Percentiles rank a stretch among this genome's conserved stretches.
These are phyloP conservation scores for Adineta ricciae DNA, from an alignment of 2,888 invertebrate genomes.

Conservation along the genomic window DNA sequence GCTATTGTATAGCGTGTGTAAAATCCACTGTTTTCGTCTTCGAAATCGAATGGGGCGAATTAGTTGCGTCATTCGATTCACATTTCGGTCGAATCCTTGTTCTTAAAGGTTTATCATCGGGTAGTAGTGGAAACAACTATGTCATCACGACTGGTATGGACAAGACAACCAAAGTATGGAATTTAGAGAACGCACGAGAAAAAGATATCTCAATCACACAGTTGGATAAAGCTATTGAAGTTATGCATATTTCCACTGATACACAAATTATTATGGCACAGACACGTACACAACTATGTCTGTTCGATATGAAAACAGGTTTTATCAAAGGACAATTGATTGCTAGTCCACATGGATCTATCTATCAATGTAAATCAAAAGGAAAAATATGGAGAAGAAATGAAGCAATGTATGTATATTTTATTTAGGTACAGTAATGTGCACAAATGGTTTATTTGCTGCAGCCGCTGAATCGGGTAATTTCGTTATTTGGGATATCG, in stretches of 20 bases:
- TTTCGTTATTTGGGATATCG: conserved; percentile 67
- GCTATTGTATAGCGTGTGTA: conserved; percentile 69
- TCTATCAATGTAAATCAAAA: conserved; percentile 16
- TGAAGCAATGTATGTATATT: too few relatives aligned
- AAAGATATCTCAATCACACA: conserved; percentile 88
- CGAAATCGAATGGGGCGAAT: conserved; percentile 65
- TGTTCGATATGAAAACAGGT: conserved; percentile 81
- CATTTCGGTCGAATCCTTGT: conserved; percentile 92
- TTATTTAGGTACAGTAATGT: conserved; percentile 61
- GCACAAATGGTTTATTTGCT: conserved; percentile 70
- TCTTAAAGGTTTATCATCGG: conserved; percentile 65
- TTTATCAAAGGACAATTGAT: conserved; percentile 73
- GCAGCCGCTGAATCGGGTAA: conserved; percentile 76
- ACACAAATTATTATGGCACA: conserved; percentile 76
- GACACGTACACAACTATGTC: conserved; percentile 82
- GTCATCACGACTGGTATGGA: conserved; percentile 91
- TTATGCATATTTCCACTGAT: conserved; percentile 60
- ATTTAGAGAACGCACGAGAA: conserved; percentile 94
- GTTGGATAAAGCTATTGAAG: conserved; percentile 85
- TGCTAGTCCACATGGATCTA: conserved; percentile 27
- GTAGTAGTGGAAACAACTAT: conserved; percentile 61
- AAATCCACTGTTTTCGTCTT: conserved; percentile 86
- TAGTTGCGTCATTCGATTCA: conserved; percentile 84
- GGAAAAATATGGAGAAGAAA: too few relatives aligned
- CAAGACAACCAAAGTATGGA: conserved; percentile 95